Percentiles rank a stretch among this genome's conserved stretches.
These are phyloP conservation scores for Anarhynchus alexandrinus DNA, from an alignment of 2,113 vertebrate species.

Conservation along the genomic window DNA sequence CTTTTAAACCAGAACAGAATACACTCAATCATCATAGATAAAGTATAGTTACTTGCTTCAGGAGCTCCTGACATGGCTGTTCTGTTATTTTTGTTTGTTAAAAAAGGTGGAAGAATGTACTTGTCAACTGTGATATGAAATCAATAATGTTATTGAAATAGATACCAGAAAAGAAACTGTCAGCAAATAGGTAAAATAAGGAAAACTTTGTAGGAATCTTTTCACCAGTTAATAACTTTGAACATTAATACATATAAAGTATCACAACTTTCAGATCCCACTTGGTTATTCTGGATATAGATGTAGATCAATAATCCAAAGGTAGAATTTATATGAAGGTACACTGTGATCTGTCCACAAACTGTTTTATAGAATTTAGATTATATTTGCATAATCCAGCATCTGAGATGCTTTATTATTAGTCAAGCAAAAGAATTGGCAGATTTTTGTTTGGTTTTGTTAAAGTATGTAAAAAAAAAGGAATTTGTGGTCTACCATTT, in stretches of 20 bases:
- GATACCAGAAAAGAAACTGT: neutral
- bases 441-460: neutral
- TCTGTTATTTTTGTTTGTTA: neutral
- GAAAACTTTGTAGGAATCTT: neutral
- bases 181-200: neutral
- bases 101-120: neutral
- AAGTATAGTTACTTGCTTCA: neutral
- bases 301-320: neutral
- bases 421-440: neutral
- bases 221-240: neutral
- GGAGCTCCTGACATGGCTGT: neutral
- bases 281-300: neutral
- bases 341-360: neutral
- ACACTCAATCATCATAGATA: neutral
- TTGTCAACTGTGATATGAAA: neutral
- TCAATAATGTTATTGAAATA: neutral
- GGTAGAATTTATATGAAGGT: neutral
- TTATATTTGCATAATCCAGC: neutral
- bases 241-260: neutral
- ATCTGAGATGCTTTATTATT: neutral
- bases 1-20: neutral
- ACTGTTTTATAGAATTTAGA: neutral
- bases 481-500: neutral
- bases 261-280: neutral
- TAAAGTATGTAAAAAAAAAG: neutral